Conservation (phyloP, 2,113 vertebrate genomes). For the Percina caprodes region DNA sequence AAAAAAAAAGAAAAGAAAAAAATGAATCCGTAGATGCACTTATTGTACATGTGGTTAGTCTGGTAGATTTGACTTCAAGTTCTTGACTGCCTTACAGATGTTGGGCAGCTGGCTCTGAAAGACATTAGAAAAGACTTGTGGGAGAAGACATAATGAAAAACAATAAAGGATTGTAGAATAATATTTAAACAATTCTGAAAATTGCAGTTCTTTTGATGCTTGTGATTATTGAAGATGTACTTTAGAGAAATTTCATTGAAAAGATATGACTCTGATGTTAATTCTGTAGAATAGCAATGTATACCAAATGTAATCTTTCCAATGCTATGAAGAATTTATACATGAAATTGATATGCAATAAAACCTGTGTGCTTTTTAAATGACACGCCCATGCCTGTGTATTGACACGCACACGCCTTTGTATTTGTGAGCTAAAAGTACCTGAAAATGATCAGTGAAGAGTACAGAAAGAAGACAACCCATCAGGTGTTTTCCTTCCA, state of each 20-base stretch:
- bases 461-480: not conserved
- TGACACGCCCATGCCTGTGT: slow-evolving; percentile 42
- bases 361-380: slow-evolving; percentile 99
- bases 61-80: slow-evolving; percentile 88
- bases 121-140: slow-evolving; percentile 84
- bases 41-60: slow-evolving; percentile 94
- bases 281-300: slow-evolving; percentile 99
- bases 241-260: slow-evolving; percentile 95
- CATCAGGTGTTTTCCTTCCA: too few relatives aligned
- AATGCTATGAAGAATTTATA: slow-evolving; percentile 99
- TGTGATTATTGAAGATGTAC: slow-evolving; percentile 93
- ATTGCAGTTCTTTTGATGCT: slow-evolving; percentile 92
- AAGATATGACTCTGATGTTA: slow-evolving; percentile 94
- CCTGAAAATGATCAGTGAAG: not conserved
- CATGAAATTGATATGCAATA: slow-evolving; percentile 99
- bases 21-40: slow-evolving; percentile 94
- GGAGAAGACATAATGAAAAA: slow-evolving; percentile 83
- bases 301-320: slow-evolving; percentile 99
- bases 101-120: slow-evolving; percentile 81
- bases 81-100: slow-evolving; percentile 84
- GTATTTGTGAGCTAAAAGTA: slow-evolving; percentile 47
- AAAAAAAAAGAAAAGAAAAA: slow-evolving; percentile 74
- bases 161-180: slow-evolving; percentile 88
- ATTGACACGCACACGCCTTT: not conserved
- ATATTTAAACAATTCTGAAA: slow-evolving; percentile 88